Evolutionary conservation across 2,113 vertebrate genomes (phyloP).

Genomic region (Sorex araneus): DNA sequence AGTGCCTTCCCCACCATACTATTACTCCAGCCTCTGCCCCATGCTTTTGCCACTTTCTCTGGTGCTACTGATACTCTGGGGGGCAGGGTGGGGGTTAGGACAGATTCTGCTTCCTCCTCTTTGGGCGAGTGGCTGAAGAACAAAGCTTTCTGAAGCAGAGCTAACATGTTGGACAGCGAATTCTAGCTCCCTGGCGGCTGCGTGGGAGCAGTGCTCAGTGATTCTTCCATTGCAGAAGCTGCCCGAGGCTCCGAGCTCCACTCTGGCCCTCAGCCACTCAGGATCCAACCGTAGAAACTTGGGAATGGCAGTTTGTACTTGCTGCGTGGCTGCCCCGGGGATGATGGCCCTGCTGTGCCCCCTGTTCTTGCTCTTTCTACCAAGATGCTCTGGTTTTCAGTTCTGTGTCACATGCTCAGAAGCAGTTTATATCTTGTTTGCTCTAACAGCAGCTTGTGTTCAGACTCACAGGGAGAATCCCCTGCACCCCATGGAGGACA

Average conservation of each 20-base stretch:
- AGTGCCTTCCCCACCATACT: background rate
- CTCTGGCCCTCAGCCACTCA: background rate
- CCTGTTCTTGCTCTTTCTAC: background rate
- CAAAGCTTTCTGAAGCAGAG: background rate
- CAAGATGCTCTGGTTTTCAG: background rate
- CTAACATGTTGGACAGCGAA: background rate
- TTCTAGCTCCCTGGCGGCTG: fast-evolving
- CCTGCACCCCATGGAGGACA: background rate
- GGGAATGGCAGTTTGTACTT: too few species aligned
- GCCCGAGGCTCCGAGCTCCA: background rate
- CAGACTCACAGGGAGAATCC: background rate
- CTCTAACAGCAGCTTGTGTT: background rate
- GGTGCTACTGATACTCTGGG: background rate
- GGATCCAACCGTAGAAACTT: background rate
- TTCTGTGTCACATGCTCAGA: conserved; percentile 9
- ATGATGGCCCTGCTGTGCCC: background rate
- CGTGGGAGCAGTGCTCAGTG: background rate
- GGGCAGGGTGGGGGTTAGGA: conserved; percentile 30
- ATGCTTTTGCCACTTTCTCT: background rate
- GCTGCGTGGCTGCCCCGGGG: background rate
- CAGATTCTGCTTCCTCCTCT: background rate
- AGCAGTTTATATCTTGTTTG: background rate
- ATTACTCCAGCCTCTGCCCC: background rate
- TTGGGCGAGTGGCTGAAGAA: background rate
- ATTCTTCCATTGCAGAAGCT: background rate